These are phyloP conservation scores for Drosophila tani DNA, from an alignment of 1,140 invertebrate species.

Conservation along the genomic window DNA sequence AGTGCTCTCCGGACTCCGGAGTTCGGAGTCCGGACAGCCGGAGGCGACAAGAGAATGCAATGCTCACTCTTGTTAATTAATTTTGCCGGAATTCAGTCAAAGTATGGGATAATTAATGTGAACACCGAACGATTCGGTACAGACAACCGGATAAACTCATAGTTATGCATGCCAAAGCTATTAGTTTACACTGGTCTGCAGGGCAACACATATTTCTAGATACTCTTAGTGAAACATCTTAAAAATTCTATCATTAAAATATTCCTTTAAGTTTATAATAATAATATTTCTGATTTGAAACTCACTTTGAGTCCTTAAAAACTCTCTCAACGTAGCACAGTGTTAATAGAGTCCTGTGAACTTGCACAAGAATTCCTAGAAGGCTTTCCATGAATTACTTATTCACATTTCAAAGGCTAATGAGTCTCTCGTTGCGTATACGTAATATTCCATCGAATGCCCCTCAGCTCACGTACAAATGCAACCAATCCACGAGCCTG, in stretches of 20 bases:
- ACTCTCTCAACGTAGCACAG: not conserved
- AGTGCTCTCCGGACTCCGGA: not conserved
- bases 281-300: not conserved
- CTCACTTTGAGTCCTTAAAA: not conserved
- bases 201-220: not conserved
- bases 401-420: slow-evolving; percentile 14
- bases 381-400: slow-evolving; percentile 13
- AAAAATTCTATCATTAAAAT: not conserved
- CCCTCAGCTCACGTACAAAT: slow-evolving; percentile 87
- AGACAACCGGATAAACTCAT: not conserved
- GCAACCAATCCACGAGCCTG: slow-evolving; percentile 89
- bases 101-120: slow-evolving; percentile 42
- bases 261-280: not conserved
- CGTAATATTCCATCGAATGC: slow-evolving; percentile 5
- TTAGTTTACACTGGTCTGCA: not conserved
- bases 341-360: not conserved
- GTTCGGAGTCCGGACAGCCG: not conserved
- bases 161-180: not conserved
- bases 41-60: slow-evolving; percentile 10
- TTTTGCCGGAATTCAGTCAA: slow-evolving; percentile 15
- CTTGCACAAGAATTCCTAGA: not conserved
- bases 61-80: slow-evolving; percentile 35
- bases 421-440: not conserved
- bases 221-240: too few relatives aligned
- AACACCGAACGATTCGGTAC: not conserved